phyloP scores from a whole-genome alignment of 2,797 vertebrate genomes.

The Borostomias antarcticus region DNA sequence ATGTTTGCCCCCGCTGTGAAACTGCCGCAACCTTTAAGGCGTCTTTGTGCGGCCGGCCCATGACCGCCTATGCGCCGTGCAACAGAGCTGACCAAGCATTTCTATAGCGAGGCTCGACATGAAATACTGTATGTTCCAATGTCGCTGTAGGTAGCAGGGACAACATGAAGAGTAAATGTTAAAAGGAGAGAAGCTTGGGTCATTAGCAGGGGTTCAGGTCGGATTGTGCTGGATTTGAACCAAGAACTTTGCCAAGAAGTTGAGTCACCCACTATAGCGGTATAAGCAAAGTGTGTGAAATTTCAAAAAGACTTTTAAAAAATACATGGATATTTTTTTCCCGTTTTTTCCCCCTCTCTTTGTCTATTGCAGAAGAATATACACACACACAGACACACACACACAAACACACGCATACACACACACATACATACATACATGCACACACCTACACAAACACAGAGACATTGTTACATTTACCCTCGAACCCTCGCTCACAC shows the following conservation, averaged over 20 bases:
- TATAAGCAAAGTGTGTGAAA: constrained; percentile 51
- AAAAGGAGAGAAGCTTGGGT: constrained; percentile 17
- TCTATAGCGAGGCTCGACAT: constrained; percentile 50
- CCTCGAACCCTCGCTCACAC: constrained; percentile 52
- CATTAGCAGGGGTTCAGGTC: constrained; percentile 31
- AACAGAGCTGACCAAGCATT: constrained; percentile 37
- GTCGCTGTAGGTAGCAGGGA: constrained; percentile 44
- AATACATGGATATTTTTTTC: background rate
- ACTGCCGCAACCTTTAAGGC: constrained; percentile 51
- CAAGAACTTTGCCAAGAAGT: constrained; percentile 23
- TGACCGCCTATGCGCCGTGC: constrained; percentile 28
- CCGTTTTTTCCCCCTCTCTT: background rate
- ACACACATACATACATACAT: background rate
- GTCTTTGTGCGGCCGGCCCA: constrained; percentile 43
- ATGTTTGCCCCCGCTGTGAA: constrained; percentile 58
- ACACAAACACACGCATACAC: background rate
- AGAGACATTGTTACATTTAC: constrained; percentile 31
- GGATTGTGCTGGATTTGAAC: constrained; percentile 38
- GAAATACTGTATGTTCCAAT: constrained; percentile 55
- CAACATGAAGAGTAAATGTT: constrained; percentile 32
- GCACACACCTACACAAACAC: background rate
- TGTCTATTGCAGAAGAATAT: constrained; percentile 9
- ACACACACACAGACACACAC: background rate
- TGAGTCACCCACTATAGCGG: constrained; percentile 19
- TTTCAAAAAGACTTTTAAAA: no score